Conservation (phyloP, 2,888 invertebrate genomes). For the Azorinus chamasolen region DNA sequence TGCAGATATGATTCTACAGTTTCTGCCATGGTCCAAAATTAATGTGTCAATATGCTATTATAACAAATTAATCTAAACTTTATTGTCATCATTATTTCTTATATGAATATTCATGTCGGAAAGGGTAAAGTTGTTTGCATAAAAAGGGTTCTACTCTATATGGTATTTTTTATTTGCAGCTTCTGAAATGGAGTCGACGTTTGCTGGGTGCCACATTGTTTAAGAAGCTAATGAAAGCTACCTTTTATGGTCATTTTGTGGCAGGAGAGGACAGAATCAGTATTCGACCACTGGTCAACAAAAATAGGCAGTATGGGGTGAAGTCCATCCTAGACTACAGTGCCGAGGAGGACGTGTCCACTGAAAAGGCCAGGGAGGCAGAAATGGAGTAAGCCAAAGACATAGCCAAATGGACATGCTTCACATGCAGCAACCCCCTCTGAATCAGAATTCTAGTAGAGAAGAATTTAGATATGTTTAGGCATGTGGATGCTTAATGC, state of each 20-base stretch:
- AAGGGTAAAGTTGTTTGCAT: too few relatives aligned
- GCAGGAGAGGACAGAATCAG: conserved; percentile 96
- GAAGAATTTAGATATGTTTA: too few relatives aligned
- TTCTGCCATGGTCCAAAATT: too few relatives aligned
- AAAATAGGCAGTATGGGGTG: conserved; percentile 96
- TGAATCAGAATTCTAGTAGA: too few relatives aligned
- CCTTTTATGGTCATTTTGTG: conserved; percentile 99
- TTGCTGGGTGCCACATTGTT: conserved; percentile 95
- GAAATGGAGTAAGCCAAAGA: conserved; percentile 93
- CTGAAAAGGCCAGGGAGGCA: conserved; percentile 97
- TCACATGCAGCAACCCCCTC: too few relatives aligned
- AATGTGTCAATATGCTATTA: too few relatives aligned
- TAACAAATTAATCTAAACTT: too few relatives aligned
- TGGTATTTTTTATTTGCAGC: conserved; percentile 74
- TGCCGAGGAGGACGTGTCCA: conserved; percentile 95
- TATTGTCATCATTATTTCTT: too few relatives aligned
- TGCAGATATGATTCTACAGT: too few relatives aligned
- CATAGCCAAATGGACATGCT: not conserved
- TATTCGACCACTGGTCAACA: conserved; percentile 88
- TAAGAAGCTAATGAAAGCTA: conserved; percentile 94
- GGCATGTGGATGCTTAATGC: too few relatives aligned
- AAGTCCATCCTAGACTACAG: conserved; percentile 99
- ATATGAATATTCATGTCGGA: too few relatives aligned
- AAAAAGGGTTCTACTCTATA: too few relatives aligned
- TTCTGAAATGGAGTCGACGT: conserved; percentile 91